These are phyloP conservation scores for Bradysia coprophila DNA, from an alignment of 1,140 invertebrate species.

Conservation along the genomic window DNA sequence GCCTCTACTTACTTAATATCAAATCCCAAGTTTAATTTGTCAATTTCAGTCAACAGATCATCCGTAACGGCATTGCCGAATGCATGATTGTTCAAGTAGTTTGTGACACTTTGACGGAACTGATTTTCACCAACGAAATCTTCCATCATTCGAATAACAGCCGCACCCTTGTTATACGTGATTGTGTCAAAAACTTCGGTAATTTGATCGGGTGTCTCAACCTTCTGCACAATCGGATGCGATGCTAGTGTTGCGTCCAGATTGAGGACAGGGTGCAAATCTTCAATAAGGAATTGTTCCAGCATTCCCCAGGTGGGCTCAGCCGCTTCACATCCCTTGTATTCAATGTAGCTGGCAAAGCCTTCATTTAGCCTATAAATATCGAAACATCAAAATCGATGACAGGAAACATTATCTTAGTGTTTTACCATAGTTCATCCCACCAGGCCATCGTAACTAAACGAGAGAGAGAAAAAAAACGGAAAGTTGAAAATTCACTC, in stretches of 20 bases:
- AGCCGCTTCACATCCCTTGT: conserved; percentile 49
- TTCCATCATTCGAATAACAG: conserved; percentile 79
- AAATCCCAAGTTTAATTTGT: conserved; percentile 21
- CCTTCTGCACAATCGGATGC: conserved; percentile 71
- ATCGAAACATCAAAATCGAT: too few relatives aligned
- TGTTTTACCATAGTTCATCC: conserved; percentile 85
- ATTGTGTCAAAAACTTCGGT: conserved; percentile 84
- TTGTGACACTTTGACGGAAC: conserved; percentile 51
- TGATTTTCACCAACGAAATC: conserved; percentile 54
- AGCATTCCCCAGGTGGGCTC: conserved; percentile 73
- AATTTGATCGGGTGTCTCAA: conserved; percentile 73
- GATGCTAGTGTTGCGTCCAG: conserved; percentile 67
- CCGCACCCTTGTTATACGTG: conserved; percentile 83
- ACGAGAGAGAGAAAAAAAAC: too few relatives aligned
- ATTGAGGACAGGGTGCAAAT: conserved; percentile 51
- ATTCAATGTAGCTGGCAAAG: conserved; percentile 75
- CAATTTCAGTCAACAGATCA: conserved; percentile 53
- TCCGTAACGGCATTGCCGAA: conserved; percentile 63
- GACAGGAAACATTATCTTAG: too few relatives aligned
- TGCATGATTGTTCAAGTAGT: conserved; percentile 48
- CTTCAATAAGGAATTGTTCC: conserved; percentile 53
- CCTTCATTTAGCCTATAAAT: conserved; percentile 83
- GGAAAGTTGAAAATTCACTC: too few relatives aligned
- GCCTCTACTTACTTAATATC: conserved; percentile 26
- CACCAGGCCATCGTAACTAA: conserved; percentile 81